A percentile compares a stretch with the other conserved stretches of the same genome.
These are phyloP conservation scores for Centruroides vittatus DNA, from an alignment of 1,140 invertebrate species.

Conservation along the genomic window DNA sequence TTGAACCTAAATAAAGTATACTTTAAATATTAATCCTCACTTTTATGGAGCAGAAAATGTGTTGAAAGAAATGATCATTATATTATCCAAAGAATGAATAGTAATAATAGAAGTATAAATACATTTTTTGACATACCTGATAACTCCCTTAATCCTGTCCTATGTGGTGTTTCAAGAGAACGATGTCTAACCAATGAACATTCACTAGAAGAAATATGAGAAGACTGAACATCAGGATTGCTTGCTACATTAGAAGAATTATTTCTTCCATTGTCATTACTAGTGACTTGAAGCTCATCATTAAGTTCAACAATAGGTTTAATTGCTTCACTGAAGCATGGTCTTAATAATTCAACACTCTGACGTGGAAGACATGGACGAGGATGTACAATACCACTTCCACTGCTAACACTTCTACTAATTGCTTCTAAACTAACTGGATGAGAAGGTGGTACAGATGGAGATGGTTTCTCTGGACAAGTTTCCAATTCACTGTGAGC, in stretches of 20 bases:
- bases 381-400: constrained; percentile 4
- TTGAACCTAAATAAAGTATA: too few species aligned
- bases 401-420: constrained; percentile 14
- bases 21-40: too few species aligned
- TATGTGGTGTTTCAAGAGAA: constrained; percentile 14
- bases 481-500: constrained; percentile 22
- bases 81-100: too few species aligned
- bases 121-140: too few species aligned
- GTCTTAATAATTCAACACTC: constrained; percentile 13
- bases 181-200: constrained; percentile 14
- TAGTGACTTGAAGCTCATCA: constrained; percentile 49
- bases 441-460: constrained; percentile 22
- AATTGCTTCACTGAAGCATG: constrained; percentile 47
- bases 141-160: too few species aligned
- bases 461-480: constrained; percentile 14
- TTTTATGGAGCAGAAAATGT: too few species aligned
- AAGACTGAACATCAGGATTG: constrained; percentile 1
- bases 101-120: too few species aligned
- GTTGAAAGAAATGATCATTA: too few species aligned
- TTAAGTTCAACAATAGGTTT: constrained; percentile 69
- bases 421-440: constrained; percentile 25
- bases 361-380: background rate
- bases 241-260: background rate
- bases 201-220: constrained; percentile 2
- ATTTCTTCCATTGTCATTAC: constrained; percentile 6